Evolutionary conservation across 2,888 invertebrate species (phyloP).

Genomic region (Epinotia brunnichana): DNA sequence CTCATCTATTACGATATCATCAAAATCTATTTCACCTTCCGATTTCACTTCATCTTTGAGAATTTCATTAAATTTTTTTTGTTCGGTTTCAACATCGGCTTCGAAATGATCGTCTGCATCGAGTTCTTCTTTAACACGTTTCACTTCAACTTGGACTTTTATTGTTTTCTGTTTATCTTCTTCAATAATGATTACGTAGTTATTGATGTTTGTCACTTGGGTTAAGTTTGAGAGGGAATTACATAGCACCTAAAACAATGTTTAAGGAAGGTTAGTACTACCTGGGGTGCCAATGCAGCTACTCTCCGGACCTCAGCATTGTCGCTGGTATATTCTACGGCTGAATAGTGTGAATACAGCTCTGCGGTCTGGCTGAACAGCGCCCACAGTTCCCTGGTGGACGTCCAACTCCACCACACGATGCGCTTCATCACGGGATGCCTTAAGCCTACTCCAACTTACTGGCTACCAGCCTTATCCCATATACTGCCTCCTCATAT

Average conservation of each 20-base stretch:
- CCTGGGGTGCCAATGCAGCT: too few species aligned
- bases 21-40: constrained; percentile 8
- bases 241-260: constrained; percentile 1
- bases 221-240: constrained; percentile 17
- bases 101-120: neutral
- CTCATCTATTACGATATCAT: neutral
- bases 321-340: too few species aligned
- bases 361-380: too few species aligned
- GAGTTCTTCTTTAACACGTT: neutral
- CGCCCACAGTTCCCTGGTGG: too few species aligned
- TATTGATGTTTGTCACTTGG: neutral
- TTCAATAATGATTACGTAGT: constrained; percentile 4
- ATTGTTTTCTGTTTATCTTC: constrained; percentile 4
- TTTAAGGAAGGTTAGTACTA: too few species aligned
- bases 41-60: constrained; percentile 19
- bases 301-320: too few species aligned
- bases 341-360: too few species aligned
- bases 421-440: too few species aligned
- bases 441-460: too few species aligned
- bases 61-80: neutral
- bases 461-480: too few species aligned
- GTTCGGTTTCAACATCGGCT: neutral
- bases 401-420: too few species aligned
- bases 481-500: too few species aligned
- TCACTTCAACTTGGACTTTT: neutral